Evolutionary conservation across 2,113 vertebrate species (phyloP).

Genomic region (Marmota monax): DNA sequence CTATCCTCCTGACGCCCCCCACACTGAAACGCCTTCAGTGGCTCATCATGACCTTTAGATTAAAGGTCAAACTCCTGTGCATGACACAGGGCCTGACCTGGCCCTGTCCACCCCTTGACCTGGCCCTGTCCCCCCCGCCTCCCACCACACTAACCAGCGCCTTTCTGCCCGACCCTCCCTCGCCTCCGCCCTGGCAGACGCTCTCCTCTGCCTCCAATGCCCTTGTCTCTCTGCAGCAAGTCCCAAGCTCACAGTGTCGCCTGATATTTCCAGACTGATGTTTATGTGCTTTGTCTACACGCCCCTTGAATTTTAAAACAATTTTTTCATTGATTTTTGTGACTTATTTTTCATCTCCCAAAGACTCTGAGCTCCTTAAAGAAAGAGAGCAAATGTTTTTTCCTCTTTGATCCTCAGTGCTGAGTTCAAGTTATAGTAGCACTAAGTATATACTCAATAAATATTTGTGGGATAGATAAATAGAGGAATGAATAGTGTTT

Average conservation of each 20-base stretch:
- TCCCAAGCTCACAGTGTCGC: not conserved
- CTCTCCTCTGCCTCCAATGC: not conserved
- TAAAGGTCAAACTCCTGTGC: not conserved
- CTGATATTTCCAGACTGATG: not conserved
- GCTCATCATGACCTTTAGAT: not conserved
- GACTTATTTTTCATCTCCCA: not conserved
- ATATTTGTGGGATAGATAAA: not conserved
- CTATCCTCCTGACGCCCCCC: not conserved
- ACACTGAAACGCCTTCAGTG: not conserved
- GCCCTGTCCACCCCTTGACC: too few species aligned
- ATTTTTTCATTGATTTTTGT: slow-evolving; percentile 42
- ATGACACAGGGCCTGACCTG: not conserved
- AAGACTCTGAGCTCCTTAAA: not conserved
- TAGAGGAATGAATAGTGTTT: not conserved
- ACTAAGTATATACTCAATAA: not conserved
- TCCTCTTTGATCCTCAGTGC: not conserved
- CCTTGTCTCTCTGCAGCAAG: not conserved
- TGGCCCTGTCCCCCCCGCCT: too few species aligned
- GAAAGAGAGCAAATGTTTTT: slow-evolving; percentile 3
- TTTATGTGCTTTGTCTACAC: slow-evolving; percentile 35
- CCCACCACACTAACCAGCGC: too few species aligned
- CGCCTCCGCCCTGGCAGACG: not conserved
- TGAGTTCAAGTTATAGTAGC: not conserved
- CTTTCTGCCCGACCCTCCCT: rapidly evolving
- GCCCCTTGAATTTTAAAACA: slow-evolving; percentile 55